A percentile compares a stretch with the other conserved stretches of the same genome.
Evolutionary conservation across 2,888 invertebrate genomes (phyloP).

Genomic region (Patella ulyssiponensis): DNA sequence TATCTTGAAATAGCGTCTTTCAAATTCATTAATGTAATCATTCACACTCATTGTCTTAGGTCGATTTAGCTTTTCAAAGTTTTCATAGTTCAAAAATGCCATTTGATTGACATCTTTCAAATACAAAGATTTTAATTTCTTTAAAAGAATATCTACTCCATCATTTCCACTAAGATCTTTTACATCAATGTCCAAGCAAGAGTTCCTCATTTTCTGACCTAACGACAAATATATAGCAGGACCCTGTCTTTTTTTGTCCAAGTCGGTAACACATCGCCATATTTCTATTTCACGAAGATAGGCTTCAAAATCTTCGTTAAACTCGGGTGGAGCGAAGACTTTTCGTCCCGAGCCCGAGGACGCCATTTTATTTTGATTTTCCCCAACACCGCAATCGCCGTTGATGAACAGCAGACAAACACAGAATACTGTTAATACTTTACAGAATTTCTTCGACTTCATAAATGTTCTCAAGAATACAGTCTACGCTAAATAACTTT

Average conservation of each 20-base stretch:
- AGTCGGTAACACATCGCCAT: not conserved
- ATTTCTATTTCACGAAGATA: not conserved
- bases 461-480: too few relatives aligned
- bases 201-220: not conserved
- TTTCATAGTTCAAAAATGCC: not conserved
- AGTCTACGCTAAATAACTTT: too few relatives aligned
- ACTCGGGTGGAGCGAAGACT: conserved; percentile 2
- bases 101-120: conserved; percentile 7
- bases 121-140: not conserved
- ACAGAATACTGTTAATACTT: too few relatives aligned
- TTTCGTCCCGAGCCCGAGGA: not conserved
- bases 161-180: not conserved
- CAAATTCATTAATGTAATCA: conserved; percentile 8
- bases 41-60: conserved; percentile 6
- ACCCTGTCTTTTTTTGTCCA: conserved; percentile 1
- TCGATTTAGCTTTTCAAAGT: conserved; percentile 5
- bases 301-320: not conserved
- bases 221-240: conserved; percentile 1
- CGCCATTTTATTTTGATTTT: too few relatives aligned
- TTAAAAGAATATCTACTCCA: not conserved
- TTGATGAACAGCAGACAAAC: too few relatives aligned
- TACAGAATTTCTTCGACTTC: too few relatives aligned
- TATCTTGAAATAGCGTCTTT: not conserved
- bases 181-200: conserved; percentile 2
- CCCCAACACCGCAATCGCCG: too few relatives aligned